A percentile compares a stretch with the other conserved stretches of the same genome.
Evolutionary conservation across 2,888 invertebrate species (phyloP).

Genomic region (Eurytoma adleriae): DNA sequence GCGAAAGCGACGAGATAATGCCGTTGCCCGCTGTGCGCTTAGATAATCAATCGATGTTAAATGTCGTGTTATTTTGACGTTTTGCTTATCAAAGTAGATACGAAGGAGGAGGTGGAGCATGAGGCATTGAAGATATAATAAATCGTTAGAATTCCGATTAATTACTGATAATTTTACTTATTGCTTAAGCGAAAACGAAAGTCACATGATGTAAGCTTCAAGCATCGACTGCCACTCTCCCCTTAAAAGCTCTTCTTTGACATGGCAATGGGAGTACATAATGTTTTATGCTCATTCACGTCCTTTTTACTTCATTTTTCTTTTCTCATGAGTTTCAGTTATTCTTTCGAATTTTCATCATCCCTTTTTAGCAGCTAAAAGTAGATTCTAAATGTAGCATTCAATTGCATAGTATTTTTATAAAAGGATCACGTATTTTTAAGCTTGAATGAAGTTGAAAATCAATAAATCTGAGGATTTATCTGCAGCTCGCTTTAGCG

Average conservation of each 20-base stretch:
- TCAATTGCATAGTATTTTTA: not conserved
- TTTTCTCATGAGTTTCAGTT: not conserved
- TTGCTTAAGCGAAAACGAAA: too few relatives aligned
- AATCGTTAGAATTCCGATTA: too few relatives aligned
- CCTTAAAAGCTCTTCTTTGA: conserved; percentile 4
- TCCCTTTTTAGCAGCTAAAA: not conserved
- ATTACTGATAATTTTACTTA: too few relatives aligned
- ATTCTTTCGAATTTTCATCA: conserved; percentile 10
- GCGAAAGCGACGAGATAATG: too few relatives aligned
- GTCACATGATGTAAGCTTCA: not conserved
- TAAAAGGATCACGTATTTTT: not conserved
- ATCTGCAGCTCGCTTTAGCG: not conserved
- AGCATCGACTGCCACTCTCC: not conserved
- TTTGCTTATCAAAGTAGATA: too few relatives aligned
- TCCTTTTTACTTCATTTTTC: conserved; percentile 8
- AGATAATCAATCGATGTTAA: too few relatives aligned
- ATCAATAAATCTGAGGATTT: not conserved
- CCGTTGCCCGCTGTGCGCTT: too few relatives aligned
- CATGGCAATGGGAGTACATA: conserved; percentile 6
- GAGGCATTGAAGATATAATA: too few relatives aligned
- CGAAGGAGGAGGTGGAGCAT: too few relatives aligned
- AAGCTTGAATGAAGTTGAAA: not conserved
- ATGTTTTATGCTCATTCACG: conserved; percentile 24
- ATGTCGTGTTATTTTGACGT: too few relatives aligned
- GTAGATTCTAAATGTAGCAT: not conserved